phyloP scores from a whole-genome alignment of 2,113 vertebrate genomes.

The Melanerpes formicivorus region DNA sequence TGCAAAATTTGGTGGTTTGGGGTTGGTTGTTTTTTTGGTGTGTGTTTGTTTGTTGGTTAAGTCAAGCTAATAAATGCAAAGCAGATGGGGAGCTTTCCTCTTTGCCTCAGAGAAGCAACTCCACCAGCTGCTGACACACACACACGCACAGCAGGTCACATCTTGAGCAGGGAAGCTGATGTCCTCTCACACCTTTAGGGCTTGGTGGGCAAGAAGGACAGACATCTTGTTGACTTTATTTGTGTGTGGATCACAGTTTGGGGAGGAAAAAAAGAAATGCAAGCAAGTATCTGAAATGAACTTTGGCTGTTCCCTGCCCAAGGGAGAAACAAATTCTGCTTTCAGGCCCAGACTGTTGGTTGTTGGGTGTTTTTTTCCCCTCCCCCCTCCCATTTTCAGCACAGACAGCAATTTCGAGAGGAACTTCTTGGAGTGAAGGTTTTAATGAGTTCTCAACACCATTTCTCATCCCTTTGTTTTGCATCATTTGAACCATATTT shows the following conservation, averaged over 20 bases:
- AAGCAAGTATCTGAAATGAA: neutral
- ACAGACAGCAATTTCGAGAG: neutral
- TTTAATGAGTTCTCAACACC: constrained; percentile 54
- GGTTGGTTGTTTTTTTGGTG: no score
- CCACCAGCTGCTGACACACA: neutral
- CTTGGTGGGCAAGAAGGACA: neutral
- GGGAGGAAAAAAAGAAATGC: neutral
- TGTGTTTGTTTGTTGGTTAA: neutral
- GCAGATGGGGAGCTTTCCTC: constrained; percentile 29
- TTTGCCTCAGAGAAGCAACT: neutral
- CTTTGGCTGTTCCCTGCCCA: neutral
- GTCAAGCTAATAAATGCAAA: constrained; percentile 6
- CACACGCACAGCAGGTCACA: neutral
- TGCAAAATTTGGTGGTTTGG: neutral
- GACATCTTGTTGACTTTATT: neutral
- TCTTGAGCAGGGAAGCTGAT: neutral
- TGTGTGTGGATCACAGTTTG: neutral
- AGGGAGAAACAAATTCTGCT: constrained; percentile 31
- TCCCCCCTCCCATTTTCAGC: neutral
- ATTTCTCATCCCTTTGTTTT: constrained; percentile 34
- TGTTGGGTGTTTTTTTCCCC: no score
- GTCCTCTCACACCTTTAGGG: neutral
- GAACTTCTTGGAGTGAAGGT: neutral
- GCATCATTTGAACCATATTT: constrained; percentile 57
- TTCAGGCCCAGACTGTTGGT: neutral